Conservation (phyloP, 35 echinoderm and acorn worm species). For the Apostichopus parvimensis region DNA sequence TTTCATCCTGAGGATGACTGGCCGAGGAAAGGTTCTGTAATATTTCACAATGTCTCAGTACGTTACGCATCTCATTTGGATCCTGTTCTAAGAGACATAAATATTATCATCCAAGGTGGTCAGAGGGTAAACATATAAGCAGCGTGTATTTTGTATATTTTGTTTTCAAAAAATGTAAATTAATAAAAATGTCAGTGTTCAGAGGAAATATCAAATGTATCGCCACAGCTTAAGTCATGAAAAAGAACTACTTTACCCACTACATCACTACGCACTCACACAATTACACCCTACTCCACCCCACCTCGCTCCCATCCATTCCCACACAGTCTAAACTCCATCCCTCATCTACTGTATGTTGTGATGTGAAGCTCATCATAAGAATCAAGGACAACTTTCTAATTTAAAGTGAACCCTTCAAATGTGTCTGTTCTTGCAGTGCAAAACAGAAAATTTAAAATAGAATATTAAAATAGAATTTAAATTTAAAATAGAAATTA, state of each 20-base stretch:
- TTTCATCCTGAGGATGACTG: background rate
- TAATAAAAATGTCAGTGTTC: no score
- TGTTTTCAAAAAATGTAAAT: no score
- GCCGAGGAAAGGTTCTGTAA: background rate
- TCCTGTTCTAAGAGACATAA: slow-evolving; percentile 33
- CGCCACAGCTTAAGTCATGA: no score
- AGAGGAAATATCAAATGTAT: no score
- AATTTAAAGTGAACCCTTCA: background rate
- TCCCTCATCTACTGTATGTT: background rate
- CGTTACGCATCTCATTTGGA: slow-evolving; percentile 21
- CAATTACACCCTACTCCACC: no score
- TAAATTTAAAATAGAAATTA: no score
- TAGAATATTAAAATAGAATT: no score
- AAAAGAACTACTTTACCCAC: no score
- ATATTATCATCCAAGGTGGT: background rate
- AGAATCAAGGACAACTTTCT: background rate
- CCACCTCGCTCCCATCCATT: background rate
- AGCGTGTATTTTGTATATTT: no score
- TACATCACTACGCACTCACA: no score
- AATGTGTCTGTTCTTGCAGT: no score
- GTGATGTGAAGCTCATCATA: background rate
- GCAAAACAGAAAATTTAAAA: no score
- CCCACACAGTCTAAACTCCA: background rate
- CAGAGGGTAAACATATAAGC: background rate
- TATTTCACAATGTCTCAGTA: background rate